Evolutionary conservation across 2,888 invertebrate species (phyloP), one percentile per base, ranked within the genome.

Genomic region (Galerucella calmariensis): DNA sequence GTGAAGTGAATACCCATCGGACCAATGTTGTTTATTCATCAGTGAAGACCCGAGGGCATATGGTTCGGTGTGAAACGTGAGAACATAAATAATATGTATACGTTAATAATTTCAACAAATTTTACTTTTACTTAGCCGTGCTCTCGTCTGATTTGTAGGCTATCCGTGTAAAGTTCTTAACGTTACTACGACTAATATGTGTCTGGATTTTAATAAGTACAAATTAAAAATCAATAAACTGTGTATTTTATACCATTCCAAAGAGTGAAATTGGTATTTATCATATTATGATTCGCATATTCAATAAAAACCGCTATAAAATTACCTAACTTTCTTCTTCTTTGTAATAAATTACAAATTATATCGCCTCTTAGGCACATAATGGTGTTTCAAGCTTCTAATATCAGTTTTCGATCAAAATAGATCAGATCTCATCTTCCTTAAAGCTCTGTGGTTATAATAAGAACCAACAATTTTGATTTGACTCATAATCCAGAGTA

Each of bases 61-160:
- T 16, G 59, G 44, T 66, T 66, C 66, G 72, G 72, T 72, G 72
- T 72, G 72, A 72, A 72, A 66, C 72, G 72, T 66, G 72, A 72
- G 72, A 72, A 67, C 72, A 72, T 72, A 72, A 72, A 72, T 72
- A 72, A 72, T 72, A 72, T 48, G 72, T 72, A 35, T 61, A 58
- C 72, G 66, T 72, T 72, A 66, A 72, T 72, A 72, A 72, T 72
- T 72, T 72, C 71, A 71, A 72, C 72, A 72, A 72, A 72, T 66
- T 72, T 67, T 72, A 72, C 72, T 66, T 72, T 66, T 72, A 72
- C 72, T 65, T 20, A 65, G 9, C 66, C 58, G 71, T 70, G 53
- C 63, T 63, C 63, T 63, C 63, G 14, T 20, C 27, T 61, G 69
- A 69, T 69, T 61, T 69, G 46, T 61, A 61, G 44, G 56, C 67